Base-by-base conservation (phyloP, 2,113 vertebrate genomes). In the Sylvia atricapilla region DNA sequence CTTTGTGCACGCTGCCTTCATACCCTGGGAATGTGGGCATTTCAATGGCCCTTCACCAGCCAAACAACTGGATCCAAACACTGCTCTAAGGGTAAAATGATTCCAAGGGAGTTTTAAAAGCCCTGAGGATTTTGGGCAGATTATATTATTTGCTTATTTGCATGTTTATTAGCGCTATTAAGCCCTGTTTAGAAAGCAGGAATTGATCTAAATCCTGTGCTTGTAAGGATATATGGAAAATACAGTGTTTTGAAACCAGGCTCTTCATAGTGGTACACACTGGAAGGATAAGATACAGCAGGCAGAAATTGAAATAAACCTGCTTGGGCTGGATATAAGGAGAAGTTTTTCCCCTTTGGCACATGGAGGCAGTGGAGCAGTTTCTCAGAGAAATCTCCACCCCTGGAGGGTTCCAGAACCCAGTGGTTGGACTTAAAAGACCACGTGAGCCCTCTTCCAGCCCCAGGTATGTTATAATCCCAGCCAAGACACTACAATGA, bases 201-300 rank as follows among this genome's bases (percentile, higher is more conserved):
- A 46, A 64, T 47, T 60, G 5, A 23, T 76, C 13, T 22, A 30
- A 72, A 68, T 68, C 56, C 7, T 35, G 11, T 47, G 27, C 27
- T 16, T 31, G 39, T 56, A 47, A 60, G 59, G 63, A 31, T 13
- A 11, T 16, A 7, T 0, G 0, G 53, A 27, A 80, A 89, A 76
- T 52, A 64, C 7, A 52, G 7, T 19, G 39, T 9, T 64, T 76
- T 73, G 35, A 22, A 80, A 27, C 6, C 16, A 27, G 46, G 8
- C 15, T 89, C 39, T 56, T n/a, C 25, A 8, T 2, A 50, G 39
- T 28, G 4, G 17, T 39, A 9, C 25, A 10, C 0, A 0, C 11
- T 39, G 16, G 27, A 25, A 62, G 11, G 33, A 18, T 28, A 53
- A 81, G 46, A 37, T 21, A 22, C 7, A 66, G 18, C 7, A 21